These are phyloP conservation scores for Fukomys damarensis DNA, from an alignment of 2,113 vertebrate genomes.

Conservation along the genomic window DNA sequence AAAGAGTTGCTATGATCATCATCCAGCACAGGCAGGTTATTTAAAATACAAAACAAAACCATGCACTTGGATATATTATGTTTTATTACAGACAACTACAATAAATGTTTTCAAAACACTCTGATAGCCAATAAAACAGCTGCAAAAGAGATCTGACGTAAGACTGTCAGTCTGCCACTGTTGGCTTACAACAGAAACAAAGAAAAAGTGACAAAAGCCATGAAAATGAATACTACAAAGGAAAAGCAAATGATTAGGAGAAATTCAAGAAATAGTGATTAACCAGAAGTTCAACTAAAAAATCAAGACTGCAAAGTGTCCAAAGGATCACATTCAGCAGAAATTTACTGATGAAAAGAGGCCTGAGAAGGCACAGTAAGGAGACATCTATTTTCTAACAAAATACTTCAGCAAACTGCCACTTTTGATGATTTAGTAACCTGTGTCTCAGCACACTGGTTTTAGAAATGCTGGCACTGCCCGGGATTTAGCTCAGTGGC, in stretches of 20 bases:
- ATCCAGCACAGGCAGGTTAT: background rate
- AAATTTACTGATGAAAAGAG: background rate
- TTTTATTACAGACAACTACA: conserved; percentile 39
- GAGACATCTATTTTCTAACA: background rate
- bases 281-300: conserved; percentile 28
- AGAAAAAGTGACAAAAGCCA: background rate
- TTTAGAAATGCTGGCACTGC: conserved; percentile 25
- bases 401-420: background rate
- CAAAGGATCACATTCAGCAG: conserved; percentile 38
- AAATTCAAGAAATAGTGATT: background rate
- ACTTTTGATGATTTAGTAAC: background rate
- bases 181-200: background rate
- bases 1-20: background rate
- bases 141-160: conserved; percentile 20
- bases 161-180: background rate
- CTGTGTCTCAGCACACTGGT: background rate
- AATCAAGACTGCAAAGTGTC: background rate
- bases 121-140: background rate
- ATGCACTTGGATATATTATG: background rate
- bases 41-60: background rate
- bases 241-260: background rate
- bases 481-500: no score
- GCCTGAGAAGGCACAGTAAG: background rate
- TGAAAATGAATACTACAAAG: background rate
- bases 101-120: conserved; percentile 28